Conservation (phyloP, 2,888 invertebrate genomes). For the Drosophila gaucha region DNA sequence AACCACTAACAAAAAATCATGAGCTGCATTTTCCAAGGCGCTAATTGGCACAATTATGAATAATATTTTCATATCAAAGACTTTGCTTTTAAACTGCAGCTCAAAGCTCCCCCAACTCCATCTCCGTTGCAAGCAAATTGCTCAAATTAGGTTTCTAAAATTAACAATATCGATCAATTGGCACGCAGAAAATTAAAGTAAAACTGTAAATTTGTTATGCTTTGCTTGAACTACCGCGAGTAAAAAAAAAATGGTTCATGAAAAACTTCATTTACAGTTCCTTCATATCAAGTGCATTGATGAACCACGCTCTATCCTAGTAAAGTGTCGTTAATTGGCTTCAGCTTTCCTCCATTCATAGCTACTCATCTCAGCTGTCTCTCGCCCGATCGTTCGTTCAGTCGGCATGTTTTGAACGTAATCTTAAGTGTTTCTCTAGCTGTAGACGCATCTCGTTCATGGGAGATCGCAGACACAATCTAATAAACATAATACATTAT, state of each 20-base stretch:
- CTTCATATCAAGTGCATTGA: constrained; percentile 51
- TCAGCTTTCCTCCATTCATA: constrained; percentile 23
- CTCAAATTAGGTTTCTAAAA: constrained; percentile 5
- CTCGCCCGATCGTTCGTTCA: constrained; percentile 52
- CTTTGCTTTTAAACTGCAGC: constrained; percentile 45
- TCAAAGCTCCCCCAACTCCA: neutral
- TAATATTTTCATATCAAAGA: constrained; percentile 2
- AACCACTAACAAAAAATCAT: constrained; percentile 7
- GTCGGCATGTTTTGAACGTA: constrained; percentile 67
- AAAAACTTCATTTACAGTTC: constrained; percentile 46
- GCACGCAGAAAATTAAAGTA: constrained; percentile 4
- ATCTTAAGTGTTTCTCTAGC: constrained; percentile 26
- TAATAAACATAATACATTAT: constrained; percentile 32
- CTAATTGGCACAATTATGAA: constrained; percentile 29
- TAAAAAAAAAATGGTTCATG: neutral
- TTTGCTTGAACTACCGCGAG: constrained; percentile 29
- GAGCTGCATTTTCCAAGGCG: constrained; percentile 38
- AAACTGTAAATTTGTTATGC: too few relatives aligned
- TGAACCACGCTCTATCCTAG: constrained; percentile 17
- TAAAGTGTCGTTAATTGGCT: constrained; percentile 36
- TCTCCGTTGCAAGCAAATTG: constrained; percentile 30
- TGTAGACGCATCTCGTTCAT: constrained; percentile 48
- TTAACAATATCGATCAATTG: constrained; percentile 19
- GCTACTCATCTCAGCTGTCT: constrained; percentile 28
- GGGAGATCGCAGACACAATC: constrained; percentile 18